These are phyloP conservation scores for Melieria crassipennis DNA, from an alignment of 2,888 invertebrate genomes.

Conservation along the genomic window DNA sequence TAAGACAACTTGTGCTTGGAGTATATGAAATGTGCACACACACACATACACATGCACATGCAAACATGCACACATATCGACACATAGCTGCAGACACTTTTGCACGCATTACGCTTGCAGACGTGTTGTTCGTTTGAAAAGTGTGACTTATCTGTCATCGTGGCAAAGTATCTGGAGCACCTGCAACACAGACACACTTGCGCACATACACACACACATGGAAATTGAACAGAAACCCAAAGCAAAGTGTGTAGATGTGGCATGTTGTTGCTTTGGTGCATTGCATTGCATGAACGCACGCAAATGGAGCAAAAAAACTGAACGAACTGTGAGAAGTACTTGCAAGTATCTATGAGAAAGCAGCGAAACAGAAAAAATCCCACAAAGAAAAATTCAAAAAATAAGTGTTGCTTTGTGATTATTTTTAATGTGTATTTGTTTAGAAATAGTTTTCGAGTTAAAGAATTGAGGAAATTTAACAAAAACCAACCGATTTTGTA, in stretches of 20 bases:
- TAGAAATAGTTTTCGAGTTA: too few species aligned
- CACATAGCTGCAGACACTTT: neutral
- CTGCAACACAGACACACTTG: neutral
- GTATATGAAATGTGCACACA: neutral
- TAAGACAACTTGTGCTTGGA: constrained; percentile 35
- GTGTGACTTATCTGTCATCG: too few species aligned
- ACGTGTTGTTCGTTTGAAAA: too few species aligned
- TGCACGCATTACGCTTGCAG: too few species aligned
- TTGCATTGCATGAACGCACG: neutral
- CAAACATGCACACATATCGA: too few species aligned
- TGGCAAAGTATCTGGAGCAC: neutral
- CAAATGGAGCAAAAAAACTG: neutral
- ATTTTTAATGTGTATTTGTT: too few species aligned
- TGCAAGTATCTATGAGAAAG: neutral
- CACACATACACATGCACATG: neutral
- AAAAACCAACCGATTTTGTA: too few species aligned
- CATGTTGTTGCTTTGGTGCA: too few species aligned
- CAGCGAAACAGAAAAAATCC: too few species aligned
- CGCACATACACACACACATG: constrained; percentile 4
- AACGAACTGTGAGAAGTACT: neutral
- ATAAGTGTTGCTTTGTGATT: too few species aligned
- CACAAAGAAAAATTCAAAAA: too few species aligned
- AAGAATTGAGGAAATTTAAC: too few species aligned
- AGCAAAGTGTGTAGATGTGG: neutral
- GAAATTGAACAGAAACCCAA: neutral